Evolutionary conservation across 2,113 vertebrate genomes (phyloP), one percentile per base, ranked within the genome.

Genomic region (Egretta garzetta): DNA sequence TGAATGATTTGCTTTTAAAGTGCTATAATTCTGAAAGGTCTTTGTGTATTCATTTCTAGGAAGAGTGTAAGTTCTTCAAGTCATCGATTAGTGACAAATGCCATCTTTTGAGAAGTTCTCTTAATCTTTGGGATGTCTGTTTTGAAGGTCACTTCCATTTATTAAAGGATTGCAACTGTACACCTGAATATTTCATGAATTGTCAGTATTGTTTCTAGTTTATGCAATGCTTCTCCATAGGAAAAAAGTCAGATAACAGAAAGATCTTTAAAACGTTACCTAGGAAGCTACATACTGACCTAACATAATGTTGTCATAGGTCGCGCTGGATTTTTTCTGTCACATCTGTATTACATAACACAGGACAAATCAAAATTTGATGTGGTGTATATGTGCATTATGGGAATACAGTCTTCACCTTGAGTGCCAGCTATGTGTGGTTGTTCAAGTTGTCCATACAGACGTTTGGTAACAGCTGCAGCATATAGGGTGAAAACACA

Each of bases 41-140:
- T 89, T 92, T 97, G 95, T 76, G 81, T 94, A 95, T 95, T 98
- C 79, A 64, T 94, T 95, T 87, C 92, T 74, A 72, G 43, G 90
- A 91, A 94, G 79, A 81, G 28, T 71, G 33, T 74, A 93, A 96
- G 87, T 96, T 80, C 45, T 77, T 93, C 66, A 56, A 94, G 85
- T 82, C 94, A 96, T 95, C 94, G 92, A 97, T 97, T 97, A 95
- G 76, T 96, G 96, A 97, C 82, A 97, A 97, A 96, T 96, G 93
- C 70, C 92, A 95, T 96, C 85, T 95, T 92, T 82, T 62, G 76
- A 95, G 81, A 89, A 71, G 82, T 96, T 89, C 79, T 95, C 76
- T 91, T 97, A 92, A 94, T 95, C 94, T 97, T 97, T 93, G 86
- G 71, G 53, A 87, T 94, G 95, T 97, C 87, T 90, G 17, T 93